These are phyloP conservation scores for Salvelinus sp. DNA, from an alignment of 2,113 vertebrate species.

Conservation along the genomic window DNA sequence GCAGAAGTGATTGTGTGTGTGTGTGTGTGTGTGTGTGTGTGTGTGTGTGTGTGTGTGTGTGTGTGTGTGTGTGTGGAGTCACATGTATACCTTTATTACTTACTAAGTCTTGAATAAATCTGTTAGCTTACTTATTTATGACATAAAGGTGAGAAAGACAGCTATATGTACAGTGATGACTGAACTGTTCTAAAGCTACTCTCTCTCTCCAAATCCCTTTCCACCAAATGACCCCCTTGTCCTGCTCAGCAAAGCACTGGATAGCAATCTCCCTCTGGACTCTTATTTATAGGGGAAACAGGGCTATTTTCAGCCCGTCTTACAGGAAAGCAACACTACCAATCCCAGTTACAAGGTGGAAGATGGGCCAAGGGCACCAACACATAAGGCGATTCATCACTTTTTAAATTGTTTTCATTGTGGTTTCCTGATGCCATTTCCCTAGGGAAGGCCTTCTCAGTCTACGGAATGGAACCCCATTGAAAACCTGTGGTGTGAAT, in stretches of 20 bases:
- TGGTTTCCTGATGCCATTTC: slow-evolving; percentile 22
- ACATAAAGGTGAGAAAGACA: background rate
- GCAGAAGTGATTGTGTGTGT: slow-evolving; percentile 9
- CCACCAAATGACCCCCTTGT: background rate
- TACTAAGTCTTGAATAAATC: too few relatives aligned
- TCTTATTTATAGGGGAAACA: slow-evolving; percentile 10
- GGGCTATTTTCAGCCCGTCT: slow-evolving; percentile 22
- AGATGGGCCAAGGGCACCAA: slow-evolving; percentile 36
- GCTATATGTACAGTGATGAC: too few relatives aligned
- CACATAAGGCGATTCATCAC: slow-evolving; percentile 7
- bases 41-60: background rate
- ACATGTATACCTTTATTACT: background rate
- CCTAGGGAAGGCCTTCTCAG: background rate
- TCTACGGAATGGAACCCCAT: too few relatives aligned
- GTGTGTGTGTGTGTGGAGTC: background rate
- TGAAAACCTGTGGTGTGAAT: too few relatives aligned
- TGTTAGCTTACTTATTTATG: background rate
- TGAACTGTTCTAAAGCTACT: background rate
- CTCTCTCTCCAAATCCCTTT: background rate
- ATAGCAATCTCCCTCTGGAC: background rate
- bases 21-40: too few relatives aligned
- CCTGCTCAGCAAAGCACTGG: background rate
- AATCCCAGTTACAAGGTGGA: slow-evolving; percentile 21
- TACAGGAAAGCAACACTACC: slow-evolving; percentile 27
- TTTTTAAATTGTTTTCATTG: slow-evolving; percentile 25